A percentile compares a stretch with the other conserved stretches of the same genome.
These are phyloP conservation scores for Protula sp. DNA, from an alignment of 2,888 invertebrate genomes.

Conservation along the genomic window DNA sequence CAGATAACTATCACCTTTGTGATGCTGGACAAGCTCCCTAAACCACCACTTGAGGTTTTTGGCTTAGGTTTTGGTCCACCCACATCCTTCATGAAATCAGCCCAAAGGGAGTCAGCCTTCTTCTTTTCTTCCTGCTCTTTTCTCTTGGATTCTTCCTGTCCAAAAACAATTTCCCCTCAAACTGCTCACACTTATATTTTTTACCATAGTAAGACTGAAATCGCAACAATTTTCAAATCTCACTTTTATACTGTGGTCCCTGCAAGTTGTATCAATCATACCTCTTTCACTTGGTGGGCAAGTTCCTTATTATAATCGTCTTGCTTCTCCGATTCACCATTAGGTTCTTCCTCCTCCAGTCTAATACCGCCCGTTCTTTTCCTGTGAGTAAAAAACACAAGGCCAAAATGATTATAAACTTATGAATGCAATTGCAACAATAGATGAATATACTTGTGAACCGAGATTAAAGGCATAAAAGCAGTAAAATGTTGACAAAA, in stretches of 20 bases:
- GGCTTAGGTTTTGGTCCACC: slow-evolving; percentile 21
- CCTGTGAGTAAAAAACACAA: too few relatives aligned
- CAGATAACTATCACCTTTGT: neutral
- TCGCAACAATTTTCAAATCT: too few relatives aligned
- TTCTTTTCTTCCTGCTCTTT: slow-evolving; percentile 45
- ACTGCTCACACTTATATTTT: too few relatives aligned
- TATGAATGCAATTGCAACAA: too few relatives aligned
- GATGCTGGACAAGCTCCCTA: slow-evolving; percentile 7
- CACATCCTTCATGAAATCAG: slow-evolving; percentile 50
- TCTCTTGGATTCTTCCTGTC: slow-evolving; percentile 12
- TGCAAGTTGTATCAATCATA: too few relatives aligned
- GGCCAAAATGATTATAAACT: too few relatives aligned
- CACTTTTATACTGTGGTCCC: too few relatives aligned
- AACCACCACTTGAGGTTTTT: slow-evolving; percentile 3
- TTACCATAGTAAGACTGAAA: too few relatives aligned
- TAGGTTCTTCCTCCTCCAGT: neutral
- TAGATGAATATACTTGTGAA: too few relatives aligned
- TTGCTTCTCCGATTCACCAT: neutral
- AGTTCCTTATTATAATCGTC: neutral
- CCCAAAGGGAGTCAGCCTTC: slow-evolving; percentile 48
- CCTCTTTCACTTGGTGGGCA: neutral
- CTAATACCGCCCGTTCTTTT: neutral
- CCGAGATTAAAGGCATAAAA: too few relatives aligned
- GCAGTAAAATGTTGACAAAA: too few relatives aligned
- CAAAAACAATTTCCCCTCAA: too few relatives aligned